phyloP scores from a whole-genome alignment of 2,888 invertebrate species.

The Trichacis sp. region DNA sequence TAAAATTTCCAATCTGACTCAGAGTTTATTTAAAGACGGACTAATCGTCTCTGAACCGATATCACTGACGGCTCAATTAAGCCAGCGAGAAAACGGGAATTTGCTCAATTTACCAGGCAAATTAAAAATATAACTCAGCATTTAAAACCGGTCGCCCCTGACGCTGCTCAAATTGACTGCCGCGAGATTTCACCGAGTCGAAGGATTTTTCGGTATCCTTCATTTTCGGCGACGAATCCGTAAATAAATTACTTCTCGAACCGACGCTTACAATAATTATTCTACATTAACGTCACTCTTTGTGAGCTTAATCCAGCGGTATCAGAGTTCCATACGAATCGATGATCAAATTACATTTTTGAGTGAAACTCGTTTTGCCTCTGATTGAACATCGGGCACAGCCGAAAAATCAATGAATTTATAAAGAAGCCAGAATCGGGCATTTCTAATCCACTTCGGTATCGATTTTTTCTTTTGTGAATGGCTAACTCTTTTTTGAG shows the following conservation, averaged over 20 bases:
- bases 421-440: too few species aligned
- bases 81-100: constrained; percentile 27
- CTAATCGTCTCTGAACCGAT: constrained; percentile 37
- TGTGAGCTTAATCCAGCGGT: neutral
- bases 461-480: too few species aligned
- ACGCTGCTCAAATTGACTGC: constrained; percentile 41
- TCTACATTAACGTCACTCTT: neutral
- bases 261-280: neutral
- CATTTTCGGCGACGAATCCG: constrained; percentile 42
- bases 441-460: too few species aligned
- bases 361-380: too few species aligned
- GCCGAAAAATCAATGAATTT: too few species aligned
- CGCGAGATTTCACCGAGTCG: constrained; percentile 41
- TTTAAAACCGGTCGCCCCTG: constrained; percentile 37
- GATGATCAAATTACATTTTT: too few species aligned
- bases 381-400: too few species aligned
- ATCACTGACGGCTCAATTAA: constrained; percentile 42
- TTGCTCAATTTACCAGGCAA: constrained; percentile 41
- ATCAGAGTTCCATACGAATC: too few species aligned
- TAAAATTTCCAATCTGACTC: neutral
- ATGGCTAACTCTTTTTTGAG: too few species aligned
- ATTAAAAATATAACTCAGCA: constrained; percentile 45
- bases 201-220: constrained; percentile 40
- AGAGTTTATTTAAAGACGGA: constrained; percentile 3
- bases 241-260: constrained; percentile 29